Percentiles rank a stretch among this genome's conserved stretches.
Evolutionary conservation across 2,113 vertebrate genomes (phyloP).

Genomic region (Microcebus lehilahytsara): DNA sequence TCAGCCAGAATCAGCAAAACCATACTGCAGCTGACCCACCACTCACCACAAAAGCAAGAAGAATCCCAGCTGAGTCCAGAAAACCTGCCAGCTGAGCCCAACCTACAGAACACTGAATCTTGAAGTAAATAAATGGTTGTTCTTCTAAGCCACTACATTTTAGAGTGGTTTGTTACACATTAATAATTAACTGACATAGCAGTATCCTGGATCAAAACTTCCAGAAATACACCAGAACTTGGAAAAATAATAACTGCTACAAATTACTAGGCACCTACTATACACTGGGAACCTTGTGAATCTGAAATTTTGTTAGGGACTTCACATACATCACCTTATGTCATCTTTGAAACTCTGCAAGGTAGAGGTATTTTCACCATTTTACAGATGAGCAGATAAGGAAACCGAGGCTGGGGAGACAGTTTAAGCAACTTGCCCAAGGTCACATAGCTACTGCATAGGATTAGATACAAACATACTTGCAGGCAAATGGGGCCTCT

Average conservation of each 20-base stretch:
- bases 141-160: conserved; percentile 1
- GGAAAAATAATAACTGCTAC: not conserved
- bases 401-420: not conserved
- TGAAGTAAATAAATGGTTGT: not conserved
- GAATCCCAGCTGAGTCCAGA: not conserved
- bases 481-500: not conserved
- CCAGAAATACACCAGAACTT: not conserved
- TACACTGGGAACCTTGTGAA: not conserved
- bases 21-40: not conserved
- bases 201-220: not conserved
- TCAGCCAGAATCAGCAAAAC: conserved; percentile 24
- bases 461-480: not conserved
- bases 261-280: not conserved
- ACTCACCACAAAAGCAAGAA: not conserved
- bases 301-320: not conserved
- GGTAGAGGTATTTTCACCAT: not conserved
- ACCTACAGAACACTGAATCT: not conserved
- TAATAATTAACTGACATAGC: not conserved
- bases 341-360: not conserved
- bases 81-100: not conserved
- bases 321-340: not conserved
- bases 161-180: not conserved
- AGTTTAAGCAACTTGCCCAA: not conserved
- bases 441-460: not conserved
- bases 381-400: not conserved